Base-by-base conservation (phyloP, 1,140 invertebrate species). In the Tachypleus tridentatus region DNA sequence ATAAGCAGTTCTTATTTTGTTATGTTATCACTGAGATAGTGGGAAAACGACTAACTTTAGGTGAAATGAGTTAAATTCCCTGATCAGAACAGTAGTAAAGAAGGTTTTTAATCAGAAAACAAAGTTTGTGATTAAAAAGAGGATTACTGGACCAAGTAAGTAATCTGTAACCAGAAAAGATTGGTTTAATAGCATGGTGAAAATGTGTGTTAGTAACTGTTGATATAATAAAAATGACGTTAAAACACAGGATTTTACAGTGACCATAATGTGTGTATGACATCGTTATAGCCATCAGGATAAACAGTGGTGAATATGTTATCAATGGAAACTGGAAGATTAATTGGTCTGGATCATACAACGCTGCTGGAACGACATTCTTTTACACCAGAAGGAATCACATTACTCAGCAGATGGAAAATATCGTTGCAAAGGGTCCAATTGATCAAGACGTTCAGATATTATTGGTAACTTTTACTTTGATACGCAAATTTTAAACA, bases 361-460 rank as follows among this genome's bases (percentile, higher is more conserved):
- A 86, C 65, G 88, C 83, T 3, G 88, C 84, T 6, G 91, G 90
- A 5, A 85, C 88, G 4, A 82, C 82, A 52, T 91, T 93, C 74
- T 76, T 82, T 52, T 94, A 93, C 75, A 77, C 81, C 49, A 82
- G 87, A 65, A 62, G 59, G 29, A 64, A 56, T 50, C 82, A 84
- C 11, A 29, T 10, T 10, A 49, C 10, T 49, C 49, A 60, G 10
- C 10, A 29, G 49, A 50, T 47, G 4, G 76, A 80, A 67, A 70
- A 66, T 56, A 80, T 92, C 63, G 82, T 82, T 52, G 82, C 88
- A 11, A 76, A 82, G 59, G 92, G 91, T 56, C 91, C 91, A 11
- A 79, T 91, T 51, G 78, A 81, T 3, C 53, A n/a, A 7, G 7
- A 7, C n/a, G 53, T 54, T 54, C 7, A 54, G 53, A 8, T 54